Conservation (phyloP, 2,113 vertebrate genomes). For the Himantopus leucocephalus region DNA sequence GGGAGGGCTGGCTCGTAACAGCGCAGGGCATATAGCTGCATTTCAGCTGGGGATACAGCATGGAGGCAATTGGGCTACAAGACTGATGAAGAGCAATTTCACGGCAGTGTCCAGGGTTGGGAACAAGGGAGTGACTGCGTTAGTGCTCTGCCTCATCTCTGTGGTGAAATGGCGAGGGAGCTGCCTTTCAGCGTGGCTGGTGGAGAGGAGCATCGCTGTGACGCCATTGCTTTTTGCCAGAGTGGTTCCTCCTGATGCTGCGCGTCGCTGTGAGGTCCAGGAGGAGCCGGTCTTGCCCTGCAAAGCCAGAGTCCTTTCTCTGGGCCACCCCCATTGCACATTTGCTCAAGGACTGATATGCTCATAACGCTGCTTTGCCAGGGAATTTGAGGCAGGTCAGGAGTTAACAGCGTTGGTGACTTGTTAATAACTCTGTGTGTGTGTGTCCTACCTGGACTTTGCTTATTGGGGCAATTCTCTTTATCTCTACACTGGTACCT, state of each 20-base stretch:
- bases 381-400: neutral
- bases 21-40: neutral
- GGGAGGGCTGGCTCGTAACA: neutral
- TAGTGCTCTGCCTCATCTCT: neutral
- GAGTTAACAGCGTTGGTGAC: neutral
- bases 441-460: neutral
- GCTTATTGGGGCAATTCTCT: neutral
- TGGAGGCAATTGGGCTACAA: accelerated
- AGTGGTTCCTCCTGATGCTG: neutral
- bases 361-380: neutral
- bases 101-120: neutral
- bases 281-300: neutral
- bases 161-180: neutral
- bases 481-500: neutral
- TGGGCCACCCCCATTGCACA: neutral
- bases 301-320: neutral
- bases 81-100: neutral
- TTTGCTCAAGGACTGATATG: neutral
- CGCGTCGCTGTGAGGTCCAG: neutral
- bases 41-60: accelerated
- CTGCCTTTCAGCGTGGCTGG: neutral
- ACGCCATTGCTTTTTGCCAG: neutral
- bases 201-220: neutral
- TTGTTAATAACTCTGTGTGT: neutral
- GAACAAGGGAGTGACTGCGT: neutral